Evolutionary conservation across 2,113 vertebrate genomes (phyloP), one percentile per base, ranked within the genome.

Genomic region (Notothenia rossii): DNA sequence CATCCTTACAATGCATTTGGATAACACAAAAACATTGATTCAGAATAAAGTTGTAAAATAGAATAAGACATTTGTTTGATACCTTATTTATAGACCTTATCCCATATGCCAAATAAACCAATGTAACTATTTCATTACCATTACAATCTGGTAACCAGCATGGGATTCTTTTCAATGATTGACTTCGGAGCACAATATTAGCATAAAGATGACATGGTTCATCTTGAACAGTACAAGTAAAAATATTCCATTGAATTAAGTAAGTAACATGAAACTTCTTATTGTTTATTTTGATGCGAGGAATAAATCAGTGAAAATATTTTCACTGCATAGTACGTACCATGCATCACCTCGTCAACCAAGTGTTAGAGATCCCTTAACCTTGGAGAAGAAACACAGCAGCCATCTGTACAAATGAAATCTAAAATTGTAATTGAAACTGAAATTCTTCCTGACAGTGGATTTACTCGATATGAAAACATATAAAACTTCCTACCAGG

Each of bases 401-500:
- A 81, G 62, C 22, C 17, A 4, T 50, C 33, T 45, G 54, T n/a
- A 58, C 25, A 69, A 75, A 71, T 80, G 1, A 72, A 67, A 55
- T 67, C 1, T 22, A 36, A 45, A 18, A 46, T 36, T 20, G 7
- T 7, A 36, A 36, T 7, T 40, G 36, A 40, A 40, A 40, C 7
- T 66, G 10, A 22, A 49, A n/a, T 46, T 68, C 22, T 33, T 22
- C 11, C 15, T 64, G 48, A 43, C 15, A 45, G 36, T 12, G 9
- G 36, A 71, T 14, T 25, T 20, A 17, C 13, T 58, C 17, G 72
- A 72, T 48, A 53, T 68, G 6, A 79, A 66, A 11, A 48, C 0
- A 0, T n/a, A 10, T 9, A 61, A 22, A 17, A 55, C n/a, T 54
- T 13, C 51, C 45, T 12, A 55, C 3, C 53, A n/a, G 58, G 49